Evolutionary conservation across 1,140 invertebrate species (phyloP), one percentile per base, ranked within the genome.

Genomic region (Mercenaria mercenaria): DNA sequence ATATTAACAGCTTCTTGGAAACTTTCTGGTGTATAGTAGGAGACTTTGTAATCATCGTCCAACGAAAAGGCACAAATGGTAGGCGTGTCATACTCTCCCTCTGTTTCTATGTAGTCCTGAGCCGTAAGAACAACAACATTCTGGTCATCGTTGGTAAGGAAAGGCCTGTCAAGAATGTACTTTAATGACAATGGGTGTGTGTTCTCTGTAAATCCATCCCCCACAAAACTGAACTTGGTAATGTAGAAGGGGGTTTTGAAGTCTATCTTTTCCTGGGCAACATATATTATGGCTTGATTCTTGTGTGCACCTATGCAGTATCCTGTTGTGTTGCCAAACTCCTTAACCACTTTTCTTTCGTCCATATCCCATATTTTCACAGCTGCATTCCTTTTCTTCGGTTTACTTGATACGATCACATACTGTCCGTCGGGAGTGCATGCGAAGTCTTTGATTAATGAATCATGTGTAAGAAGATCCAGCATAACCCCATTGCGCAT

Each of bases 401-500:
- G 92, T 18, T 89, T 34, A 3, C 93, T 91, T 13, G 94, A 89
- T 23, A 95, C 93, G 2, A 96, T 90, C 0, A 92, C 92, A 85
- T 94, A 94, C 56, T 91, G 87, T 26, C 95, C 95, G 56, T 89
- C 92, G 1, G 94, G 92, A 18, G 94, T 93, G 37, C 94, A 93
- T 29, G 94, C 91, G 69, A 95, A 93, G 83, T 95, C 93, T 29
- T 74, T 52, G 3, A 95, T 92, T n/a, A 82, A 72, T 39, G 88
- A 91, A 61, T 95, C 94, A 81, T 96, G 95, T 0, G 95, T 96
- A n/a, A 95, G 88, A 13, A 96, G 92, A 84, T 96, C 95, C 3
- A 94, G 47, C 92, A 96, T 92, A n/a, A 89, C 52, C 0, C 95
- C 95, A 79, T 91, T 94, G 34, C 61, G 37, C 94, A 96, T 95